Evolutionary conservation across 2,113 vertebrate species (phyloP), one percentile per base, ranked within the genome.

Genomic region (Tonatia bakeri): DNA sequence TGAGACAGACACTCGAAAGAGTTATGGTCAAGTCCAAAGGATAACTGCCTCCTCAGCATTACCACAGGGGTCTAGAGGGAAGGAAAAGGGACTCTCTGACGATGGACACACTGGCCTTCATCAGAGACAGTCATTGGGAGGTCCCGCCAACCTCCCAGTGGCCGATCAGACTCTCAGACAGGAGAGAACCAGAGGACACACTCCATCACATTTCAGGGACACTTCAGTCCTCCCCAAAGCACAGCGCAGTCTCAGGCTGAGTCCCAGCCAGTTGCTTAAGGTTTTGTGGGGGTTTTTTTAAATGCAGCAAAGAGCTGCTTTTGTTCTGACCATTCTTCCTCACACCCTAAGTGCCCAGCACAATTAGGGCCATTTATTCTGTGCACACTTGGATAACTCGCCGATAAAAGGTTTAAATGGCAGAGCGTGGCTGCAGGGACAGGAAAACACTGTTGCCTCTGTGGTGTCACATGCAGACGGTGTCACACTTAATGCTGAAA

Each of bases 401-500:
- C 88, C 61, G 86, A 91, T 87, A 77, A 90, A 96, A 95, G 56
- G 65, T 65, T 87, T 10, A 22, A 86, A 81, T 85, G 77, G 56
- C 54, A 95, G 90, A 97, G 1, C 81, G 84, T 83, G 81, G 93
- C 96, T 95, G 56, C 93, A 93, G 96, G 96, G 87, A 33, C 92
- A 54, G 56, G 84, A 87, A 90, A 97, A 86, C 87, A 91, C 52
- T 90, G 93, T 33, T 36, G 83, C 75, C 85, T 94, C 94, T 75
- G 86, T 61, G 94, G 96, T 88, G 97, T 95, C 96, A 82, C 94
- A 97, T 83, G 96, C 97, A 92, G 54, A 97, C 96, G 98, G 97
- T 97, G 96, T 98, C 96, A 92, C 94, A 97, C 96, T 98, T 97
- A 91, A 97, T 96, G 95, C 91, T 97, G 97, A 98, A 98, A 94